Evolutionary conservation across 2,888 invertebrate species (phyloP).

Genomic region (Xestia rhomboidea): DNA sequence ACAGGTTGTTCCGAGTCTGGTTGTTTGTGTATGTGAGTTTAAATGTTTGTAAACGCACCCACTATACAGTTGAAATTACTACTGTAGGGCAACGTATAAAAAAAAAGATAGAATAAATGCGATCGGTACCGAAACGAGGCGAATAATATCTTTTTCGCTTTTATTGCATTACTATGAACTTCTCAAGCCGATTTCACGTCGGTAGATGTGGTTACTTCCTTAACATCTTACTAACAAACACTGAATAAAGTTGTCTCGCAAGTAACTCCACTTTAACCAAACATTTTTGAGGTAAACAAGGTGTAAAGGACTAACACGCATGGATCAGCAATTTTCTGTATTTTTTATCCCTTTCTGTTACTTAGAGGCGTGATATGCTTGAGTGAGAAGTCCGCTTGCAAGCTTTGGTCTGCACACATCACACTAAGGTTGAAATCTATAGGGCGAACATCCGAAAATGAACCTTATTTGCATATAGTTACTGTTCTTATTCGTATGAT

Average conservation of each 20-base stretch:
- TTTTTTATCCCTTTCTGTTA: conserved; percentile 10
- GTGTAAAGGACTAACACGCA: conserved; percentile 20
- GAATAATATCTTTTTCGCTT: not conserved
- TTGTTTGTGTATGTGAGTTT: not conserved
- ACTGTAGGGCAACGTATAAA: not conserved
- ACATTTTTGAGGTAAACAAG: not conserved
- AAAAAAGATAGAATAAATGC: not conserved
- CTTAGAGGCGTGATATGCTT: conserved; percentile 3
- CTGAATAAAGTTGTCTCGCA: conserved; percentile 8
- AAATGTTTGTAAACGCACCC: not conserved
- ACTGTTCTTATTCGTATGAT: not conserved
- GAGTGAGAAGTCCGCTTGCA: conserved; percentile 16
- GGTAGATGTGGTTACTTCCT: not conserved
- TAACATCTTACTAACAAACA: conserved; percentile 35
- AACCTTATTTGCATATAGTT: not conserved
- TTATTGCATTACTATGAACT: not conserved
- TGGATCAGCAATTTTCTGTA: conserved; percentile 10
- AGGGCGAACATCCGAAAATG: not conserved
- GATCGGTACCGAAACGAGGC: not conserved
- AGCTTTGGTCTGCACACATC: conserved; percentile 7
- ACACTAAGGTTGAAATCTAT: not conserved
- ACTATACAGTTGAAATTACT: not conserved
- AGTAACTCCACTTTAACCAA: not conserved
- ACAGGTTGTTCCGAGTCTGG: not conserved
- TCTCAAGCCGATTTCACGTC: not conserved